A percentile compares a stretch with the other conserved stretches of the same genome.
phyloP scores from a whole-genome alignment of 2,113 vertebrate genomes.

The Poeciliopsis turrubarensis region DNA sequence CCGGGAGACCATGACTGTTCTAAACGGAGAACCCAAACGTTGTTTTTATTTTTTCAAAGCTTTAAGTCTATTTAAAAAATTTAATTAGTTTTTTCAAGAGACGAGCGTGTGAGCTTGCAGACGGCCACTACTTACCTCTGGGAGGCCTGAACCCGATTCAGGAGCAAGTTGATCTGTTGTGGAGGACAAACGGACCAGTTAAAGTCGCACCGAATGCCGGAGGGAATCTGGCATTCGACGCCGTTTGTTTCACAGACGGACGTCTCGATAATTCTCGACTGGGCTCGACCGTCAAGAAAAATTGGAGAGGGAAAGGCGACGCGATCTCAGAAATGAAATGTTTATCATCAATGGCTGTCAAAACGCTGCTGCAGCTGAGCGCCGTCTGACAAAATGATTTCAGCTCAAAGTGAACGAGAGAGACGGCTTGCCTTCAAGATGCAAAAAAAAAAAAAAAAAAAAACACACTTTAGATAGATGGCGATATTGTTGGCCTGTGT shows the following conservation, averaged over 20 bases:
- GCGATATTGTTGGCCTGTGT: too few relatives aligned
- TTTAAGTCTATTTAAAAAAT: too few relatives aligned
- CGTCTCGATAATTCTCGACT: not conserved
- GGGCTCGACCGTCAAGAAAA: not conserved
- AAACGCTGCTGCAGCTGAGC: not conserved
- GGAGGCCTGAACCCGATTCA: conserved; percentile 62
- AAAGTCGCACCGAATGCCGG: conserved; percentile 10
- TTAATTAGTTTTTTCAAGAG: not conserved
- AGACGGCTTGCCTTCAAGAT: too few relatives aligned
- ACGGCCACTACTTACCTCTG: conserved; percentile 71
- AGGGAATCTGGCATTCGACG: not conserved
- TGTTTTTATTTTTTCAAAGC: too few relatives aligned
- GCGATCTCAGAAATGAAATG: not conserved
- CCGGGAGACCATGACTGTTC: too few relatives aligned
- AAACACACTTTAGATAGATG: too few relatives aligned
- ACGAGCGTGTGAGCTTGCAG: not conserved
- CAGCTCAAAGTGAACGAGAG: not conserved
- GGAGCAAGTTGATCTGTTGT: conserved; percentile 74
- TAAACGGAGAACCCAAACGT: too few relatives aligned
- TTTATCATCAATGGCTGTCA: not conserved
- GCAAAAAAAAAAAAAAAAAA: too few relatives aligned
- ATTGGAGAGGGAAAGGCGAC: not conserved
- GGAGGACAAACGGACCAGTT: conserved; percentile 55
- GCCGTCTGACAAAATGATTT: not conserved
- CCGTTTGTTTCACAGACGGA: not conserved